Evolutionary conservation across 2,888 invertebrate genomes (phyloP).

Genomic region (Yponomeuta cagnagella): DNA sequence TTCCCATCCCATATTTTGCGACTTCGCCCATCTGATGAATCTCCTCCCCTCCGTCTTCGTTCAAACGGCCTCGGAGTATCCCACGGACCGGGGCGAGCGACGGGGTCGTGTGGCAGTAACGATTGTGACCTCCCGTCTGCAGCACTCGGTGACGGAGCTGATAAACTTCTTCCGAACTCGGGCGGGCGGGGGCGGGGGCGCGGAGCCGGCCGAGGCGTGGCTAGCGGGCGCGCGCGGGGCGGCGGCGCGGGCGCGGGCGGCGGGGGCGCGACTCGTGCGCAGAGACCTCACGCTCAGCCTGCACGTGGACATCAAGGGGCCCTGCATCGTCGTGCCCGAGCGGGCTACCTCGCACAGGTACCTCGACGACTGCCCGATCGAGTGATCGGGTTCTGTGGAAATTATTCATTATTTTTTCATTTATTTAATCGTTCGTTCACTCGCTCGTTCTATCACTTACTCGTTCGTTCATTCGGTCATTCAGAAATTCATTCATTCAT

Average conservation of each 20-base stretch:
- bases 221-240: constrained; percentile 25
- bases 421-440: too few species aligned
- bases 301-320: constrained; percentile 84
- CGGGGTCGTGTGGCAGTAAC: not conserved
- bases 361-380: too few species aligned
- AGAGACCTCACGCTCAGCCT: constrained; percentile 73
- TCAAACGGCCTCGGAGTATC: too few species aligned
- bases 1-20: too few species aligned
- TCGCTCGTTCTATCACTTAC: too few species aligned
- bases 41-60: too few species aligned
- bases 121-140: constrained; percentile 20
- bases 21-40: too few species aligned
- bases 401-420: too few species aligned
- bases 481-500: too few species aligned
- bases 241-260: constrained; percentile 42
- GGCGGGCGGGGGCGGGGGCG: constrained; percentile 44
- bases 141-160: constrained; percentile 84
- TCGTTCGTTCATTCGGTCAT: too few species aligned
- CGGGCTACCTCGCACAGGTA: not conserved
- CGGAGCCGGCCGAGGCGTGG: constrained; percentile 34
- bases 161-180: constrained; percentile 80
- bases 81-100: too few species aligned
- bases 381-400: too few species aligned
- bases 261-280: constrained; percentile 31
- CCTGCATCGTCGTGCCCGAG: constrained; percentile 85